Base-by-base conservation (phyloP, 2,797 vertebrate genomes). In the Oreochromis grahami region DNA sequence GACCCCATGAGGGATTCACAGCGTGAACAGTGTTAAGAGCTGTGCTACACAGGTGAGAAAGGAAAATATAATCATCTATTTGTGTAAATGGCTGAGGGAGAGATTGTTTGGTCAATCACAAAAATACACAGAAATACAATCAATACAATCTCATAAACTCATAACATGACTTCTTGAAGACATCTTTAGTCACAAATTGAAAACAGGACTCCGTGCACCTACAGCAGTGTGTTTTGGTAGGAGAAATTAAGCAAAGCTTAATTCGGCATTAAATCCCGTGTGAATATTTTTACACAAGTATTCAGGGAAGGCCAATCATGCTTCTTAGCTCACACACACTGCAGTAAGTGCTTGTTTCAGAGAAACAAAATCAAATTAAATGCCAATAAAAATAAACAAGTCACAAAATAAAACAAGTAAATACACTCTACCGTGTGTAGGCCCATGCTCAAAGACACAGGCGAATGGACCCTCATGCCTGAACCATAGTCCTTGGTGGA, bases 371-470 rank as follows among this genome's bases (percentile, higher is more conserved):
- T 87, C 91, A 96, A 96, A 95, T 94, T 80, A 96, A 96, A 94
- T 85, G 89, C 68, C 89, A 94, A 94, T 93, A 91, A 93, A 95
- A 95, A 94, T 52, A 90, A 96, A 96, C 93, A 96, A 84, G 93
- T 95, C 93, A 95, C 93, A 95, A 94, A 94, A 91, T 87, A 93
- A 95, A 94, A 95, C 95, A 96, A 93, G 93, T 89, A 95, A 94
- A 96, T 92, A 95, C 95, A 96, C 96, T 96, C 91, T 96, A 96
- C 96, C 96, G 94, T 97, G 90, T 91, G 87, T 81, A 88, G 94
- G 92, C 94, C 94, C 91, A 58, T 91, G 92, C 79, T 90, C 90
- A 89, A 79, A 91, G 92, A 90, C 93, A 93, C 84, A 72, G 91
- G 89, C 86, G 63, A 87, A 76, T 85, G 93, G 94, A 94, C 93